phyloP scores from a whole-genome alignment of 64 coral and sea anemone genomes.

The Astreopora myriophthalma region DNA sequence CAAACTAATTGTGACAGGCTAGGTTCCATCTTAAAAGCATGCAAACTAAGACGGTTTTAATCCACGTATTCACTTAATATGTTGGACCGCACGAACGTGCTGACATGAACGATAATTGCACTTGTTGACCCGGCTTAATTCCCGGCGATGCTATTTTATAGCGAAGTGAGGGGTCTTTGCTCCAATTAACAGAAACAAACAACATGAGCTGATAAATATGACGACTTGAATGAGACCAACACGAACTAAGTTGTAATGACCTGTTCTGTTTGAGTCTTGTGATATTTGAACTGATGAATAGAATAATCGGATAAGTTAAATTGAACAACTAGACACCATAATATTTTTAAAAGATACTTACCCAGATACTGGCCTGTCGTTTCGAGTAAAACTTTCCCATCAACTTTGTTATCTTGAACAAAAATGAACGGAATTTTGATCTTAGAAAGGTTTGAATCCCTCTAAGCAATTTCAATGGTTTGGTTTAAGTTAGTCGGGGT shows the following conservation, averaged over 20 bases:
- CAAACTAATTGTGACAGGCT: neutral
- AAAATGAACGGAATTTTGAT: neutral
- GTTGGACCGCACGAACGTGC: neutral
- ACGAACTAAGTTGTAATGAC: neutral
- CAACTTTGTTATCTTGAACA: neutral
- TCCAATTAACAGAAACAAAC: neutral
- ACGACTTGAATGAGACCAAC: neutral
- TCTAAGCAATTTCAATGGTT: neutral
- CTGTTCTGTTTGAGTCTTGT: neutral
- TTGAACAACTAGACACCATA: neutral
- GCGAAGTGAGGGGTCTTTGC: neutral
- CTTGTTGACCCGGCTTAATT: neutral
- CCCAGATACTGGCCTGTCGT: slow-evolving; percentile 30
- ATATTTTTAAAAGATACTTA: neutral
- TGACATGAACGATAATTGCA: neutral
- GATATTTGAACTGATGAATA: neutral
- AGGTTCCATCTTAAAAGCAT: neutral
- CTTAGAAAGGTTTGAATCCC: neutral
- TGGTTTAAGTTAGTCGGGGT: neutral
- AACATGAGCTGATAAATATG: neutral
- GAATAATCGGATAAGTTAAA: neutral
- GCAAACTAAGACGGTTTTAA: neutral
- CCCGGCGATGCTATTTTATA: neutral
- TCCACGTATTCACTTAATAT: neutral
- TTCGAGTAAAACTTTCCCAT: slow-evolving; percentile 17